phyloP scores from a whole-genome alignment of 2,888 invertebrate genomes.

The Cryptocephalus moraei region DNA sequence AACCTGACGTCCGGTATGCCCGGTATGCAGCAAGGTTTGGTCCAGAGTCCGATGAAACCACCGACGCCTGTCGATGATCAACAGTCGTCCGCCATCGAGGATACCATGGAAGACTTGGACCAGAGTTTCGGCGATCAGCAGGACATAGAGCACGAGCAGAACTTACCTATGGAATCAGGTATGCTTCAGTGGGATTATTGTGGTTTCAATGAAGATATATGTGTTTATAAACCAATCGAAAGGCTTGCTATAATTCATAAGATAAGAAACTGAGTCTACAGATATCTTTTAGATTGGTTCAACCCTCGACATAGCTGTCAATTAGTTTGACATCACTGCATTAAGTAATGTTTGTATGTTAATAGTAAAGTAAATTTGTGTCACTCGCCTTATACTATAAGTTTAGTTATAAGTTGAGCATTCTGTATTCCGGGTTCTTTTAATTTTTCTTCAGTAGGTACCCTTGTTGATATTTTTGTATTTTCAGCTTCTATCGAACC shows the following conservation, averaged over 20 bases:
- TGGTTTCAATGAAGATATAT: too few species aligned
- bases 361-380: too few species aligned
- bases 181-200: background rate
- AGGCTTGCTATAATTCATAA: too few species aligned
- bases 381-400: too few species aligned
- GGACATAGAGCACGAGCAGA: constrained; percentile 22
- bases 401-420: too few species aligned
- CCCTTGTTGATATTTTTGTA: background rate
- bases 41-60: constrained; percentile 19
- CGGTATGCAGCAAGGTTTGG: constrained; percentile 21
- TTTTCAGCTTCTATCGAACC: constrained; percentile 50
- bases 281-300: background rate
- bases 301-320: too few species aligned
- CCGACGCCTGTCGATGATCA: constrained; percentile 23
- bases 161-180: constrained; percentile 15
- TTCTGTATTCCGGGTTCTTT: too few species aligned
- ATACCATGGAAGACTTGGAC: constrained; percentile 24
- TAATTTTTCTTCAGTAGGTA: too few species aligned
- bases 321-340: background rate
- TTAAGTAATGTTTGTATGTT: too few species aligned
- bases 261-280: background rate
- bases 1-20: constrained; percentile 16
- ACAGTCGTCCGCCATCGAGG: constrained; percentile 18
- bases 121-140: constrained; percentile 20
- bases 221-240: too few species aligned